A percentile compares a stretch with the other conserved stretches of the same genome.
Conservation (phyloP, 2,113 vertebrate species). For the Orientallactaga bullata region DNA sequence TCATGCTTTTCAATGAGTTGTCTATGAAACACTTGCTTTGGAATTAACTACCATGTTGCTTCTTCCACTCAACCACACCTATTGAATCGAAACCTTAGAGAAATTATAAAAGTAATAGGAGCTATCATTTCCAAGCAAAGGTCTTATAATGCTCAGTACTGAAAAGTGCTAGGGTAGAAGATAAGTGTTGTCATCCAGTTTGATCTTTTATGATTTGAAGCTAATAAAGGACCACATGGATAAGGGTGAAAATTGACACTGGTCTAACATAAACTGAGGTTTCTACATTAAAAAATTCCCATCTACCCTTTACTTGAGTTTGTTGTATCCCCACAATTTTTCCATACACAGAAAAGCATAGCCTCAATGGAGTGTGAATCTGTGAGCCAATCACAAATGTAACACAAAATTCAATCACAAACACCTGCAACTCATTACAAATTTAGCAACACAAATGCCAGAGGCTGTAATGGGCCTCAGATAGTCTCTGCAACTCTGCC, state of each 20-base stretch:
- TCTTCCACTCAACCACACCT: neutral
- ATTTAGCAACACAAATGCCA: conserved; percentile 79
- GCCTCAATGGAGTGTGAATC: conserved; percentile 67
- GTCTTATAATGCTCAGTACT: neutral
- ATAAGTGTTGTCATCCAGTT: neutral
- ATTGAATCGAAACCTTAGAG: neutral
- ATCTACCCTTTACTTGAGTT: conserved; percentile 15
- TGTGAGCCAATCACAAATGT: conserved; percentile 71
- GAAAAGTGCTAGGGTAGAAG: neutral
- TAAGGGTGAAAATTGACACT: conserved; percentile 19
- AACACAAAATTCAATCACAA: conserved; percentile 74
- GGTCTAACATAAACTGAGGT: neutral
- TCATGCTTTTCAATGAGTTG: neutral
- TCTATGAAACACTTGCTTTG: neutral
- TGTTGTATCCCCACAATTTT: conserved; percentile 69
- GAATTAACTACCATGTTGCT: neutral
- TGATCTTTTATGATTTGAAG: neutral
- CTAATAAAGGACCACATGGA: neutral
- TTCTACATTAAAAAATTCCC: conserved; percentile 44
- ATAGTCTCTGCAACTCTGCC: conserved; percentile 71
- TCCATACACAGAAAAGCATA: conserved; percentile 45
- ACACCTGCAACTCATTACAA: conserved; percentile 80
- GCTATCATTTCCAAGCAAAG: neutral
- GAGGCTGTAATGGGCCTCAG: conserved; percentile 76
- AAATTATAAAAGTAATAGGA: neutral